Base-by-base conservation (phyloP, 2,888 invertebrate species). In the Macaria notata region DNA sequence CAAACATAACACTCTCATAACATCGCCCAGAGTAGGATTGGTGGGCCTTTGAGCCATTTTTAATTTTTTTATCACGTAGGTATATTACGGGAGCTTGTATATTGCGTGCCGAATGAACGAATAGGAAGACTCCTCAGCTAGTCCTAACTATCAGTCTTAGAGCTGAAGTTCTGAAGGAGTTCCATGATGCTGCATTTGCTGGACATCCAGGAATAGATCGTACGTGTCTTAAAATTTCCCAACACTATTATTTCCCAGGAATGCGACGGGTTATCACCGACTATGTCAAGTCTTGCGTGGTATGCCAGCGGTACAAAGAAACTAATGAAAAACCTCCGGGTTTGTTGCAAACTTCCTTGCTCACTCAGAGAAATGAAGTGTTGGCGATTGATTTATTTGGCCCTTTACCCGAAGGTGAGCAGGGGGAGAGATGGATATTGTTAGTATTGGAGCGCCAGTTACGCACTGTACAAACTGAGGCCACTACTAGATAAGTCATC, bases 221-320 rank as follows among this genome's bases (percentile, higher is more conserved):
- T 9, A 52, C 52, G 0, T 9, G n/a, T 0, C 6, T 41, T 31
- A 7, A 46, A 0, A 52, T 52, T 9, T 5, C 3, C 3, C 30
- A 31, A 3, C 30, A 46, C 3, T 46, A 29, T 19, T 48, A 29
- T 39, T 9, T 38, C 29, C 30, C 30, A 46, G 8, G 8, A 48
- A 4, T 48, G 3, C 31, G 31, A 19, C 9, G 29, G 9, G 36
- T 43, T 9, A 29, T 54, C 2, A 36, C 5, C 0, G 30, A 43
- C 4, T 48, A 54, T n/a, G 30, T 54, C 2, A 54, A 54, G 19
- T 30, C 43, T 3, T 54, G 48, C n/a, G 4, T 43, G 8, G 42
- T 43, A 43, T 54, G 54, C 9, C 54, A 54, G 44, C 42, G 36
- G 9, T 54, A 53, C n/a, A 53, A 53, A n/a, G 31, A 41, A 2